These are phyloP conservation scores for Calypte anna DNA, from an alignment of 2,113 vertebrate species.

Conservation along the genomic window DNA sequence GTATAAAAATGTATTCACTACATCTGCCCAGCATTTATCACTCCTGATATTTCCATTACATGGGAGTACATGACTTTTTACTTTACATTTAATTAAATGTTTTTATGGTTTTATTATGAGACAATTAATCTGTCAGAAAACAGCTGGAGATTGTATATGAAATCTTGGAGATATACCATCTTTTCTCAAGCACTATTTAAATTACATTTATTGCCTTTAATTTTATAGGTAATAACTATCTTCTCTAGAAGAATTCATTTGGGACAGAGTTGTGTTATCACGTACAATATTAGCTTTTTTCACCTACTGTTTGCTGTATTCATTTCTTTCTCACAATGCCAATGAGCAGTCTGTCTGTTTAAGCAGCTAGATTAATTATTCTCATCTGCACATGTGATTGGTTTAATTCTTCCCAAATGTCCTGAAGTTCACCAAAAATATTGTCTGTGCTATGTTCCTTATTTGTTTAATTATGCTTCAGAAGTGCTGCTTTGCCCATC, in stretches of 20 bases:
- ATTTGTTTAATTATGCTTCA: neutral
- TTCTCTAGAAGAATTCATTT: neutral
- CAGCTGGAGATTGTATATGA: neutral
- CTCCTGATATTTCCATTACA: slow-evolving; percentile 15
- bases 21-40: neutral
- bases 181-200: slow-evolving; percentile 14
- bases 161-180: neutral
- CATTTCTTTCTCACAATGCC: neutral
- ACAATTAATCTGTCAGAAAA: slow-evolving; percentile 35
- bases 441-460: neutral
- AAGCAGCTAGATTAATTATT: neutral
- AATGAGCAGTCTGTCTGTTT: neutral
- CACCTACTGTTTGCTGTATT: neutral
- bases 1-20: neutral
- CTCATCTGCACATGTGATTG: neutral
- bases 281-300: neutral
- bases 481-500: neutral
- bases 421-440: neutral
- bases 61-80: neutral
- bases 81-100: slow-evolving; percentile 39
- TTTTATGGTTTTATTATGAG: slow-evolving; percentile 22
- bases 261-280: slow-evolving; percentile 1
- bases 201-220: slow-evolving; percentile 18
- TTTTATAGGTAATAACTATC: slow-evolving; percentile 24
- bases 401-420: slow-evolving; percentile 25